These are phyloP conservation scores for Tolypeutes matacus DNA, from an alignment of 2,797 vertebrate species.

Conservation along the genomic window DNA sequence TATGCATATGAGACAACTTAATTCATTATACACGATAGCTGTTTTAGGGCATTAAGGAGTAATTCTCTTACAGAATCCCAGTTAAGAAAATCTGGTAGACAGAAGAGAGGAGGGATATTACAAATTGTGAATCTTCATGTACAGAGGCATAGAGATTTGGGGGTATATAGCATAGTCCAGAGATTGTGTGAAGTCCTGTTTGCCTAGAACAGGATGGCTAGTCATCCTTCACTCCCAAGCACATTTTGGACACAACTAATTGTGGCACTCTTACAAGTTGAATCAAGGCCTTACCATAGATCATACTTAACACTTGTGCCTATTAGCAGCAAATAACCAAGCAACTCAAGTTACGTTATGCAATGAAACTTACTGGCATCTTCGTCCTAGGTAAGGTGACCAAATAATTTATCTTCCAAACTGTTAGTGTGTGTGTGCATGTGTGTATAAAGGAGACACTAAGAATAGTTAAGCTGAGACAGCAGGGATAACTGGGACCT, in stretches of 20 bases:
- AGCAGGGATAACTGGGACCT: not conserved
- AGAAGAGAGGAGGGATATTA: not conserved
- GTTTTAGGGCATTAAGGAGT: not conserved
- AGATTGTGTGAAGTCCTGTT: too few relatives aligned
- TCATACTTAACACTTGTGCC: not conserved
- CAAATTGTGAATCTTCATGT: not conserved
- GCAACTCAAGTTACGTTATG: not conserved
- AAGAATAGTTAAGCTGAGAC: not conserved
- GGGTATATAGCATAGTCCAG: not conserved
- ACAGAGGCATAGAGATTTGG: not conserved
- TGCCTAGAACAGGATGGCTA: too few relatives aligned
- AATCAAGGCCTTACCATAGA: not conserved
- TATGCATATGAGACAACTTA: not conserved
- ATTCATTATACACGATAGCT: not conserved
- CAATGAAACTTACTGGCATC: not conserved
- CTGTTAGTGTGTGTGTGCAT: not conserved
- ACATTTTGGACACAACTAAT: not conserved
- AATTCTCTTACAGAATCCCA: not conserved
- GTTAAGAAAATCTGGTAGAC: not conserved
- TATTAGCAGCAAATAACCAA: not conserved
- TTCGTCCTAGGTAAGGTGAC: not conserved
- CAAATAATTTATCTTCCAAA: not conserved
- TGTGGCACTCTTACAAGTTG: not conserved
- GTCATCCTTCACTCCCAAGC: too few relatives aligned
- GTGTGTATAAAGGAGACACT: not conserved